Conservation (phyloP, 2,888 invertebrate genomes). For the Meandrusa payeni region DNA sequence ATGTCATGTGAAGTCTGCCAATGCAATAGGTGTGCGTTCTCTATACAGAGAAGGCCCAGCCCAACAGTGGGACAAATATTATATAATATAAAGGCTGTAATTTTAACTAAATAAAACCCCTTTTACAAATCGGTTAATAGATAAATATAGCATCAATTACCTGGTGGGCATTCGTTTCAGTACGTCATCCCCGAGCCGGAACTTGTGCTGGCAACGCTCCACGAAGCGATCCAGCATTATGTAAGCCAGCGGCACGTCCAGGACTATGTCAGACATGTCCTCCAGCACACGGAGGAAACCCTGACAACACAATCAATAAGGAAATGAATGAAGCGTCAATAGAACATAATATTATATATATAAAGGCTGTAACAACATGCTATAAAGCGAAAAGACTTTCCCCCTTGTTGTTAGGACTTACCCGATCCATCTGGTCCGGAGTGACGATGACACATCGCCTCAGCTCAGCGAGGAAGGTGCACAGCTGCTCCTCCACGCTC, state of each 20-base stretch:
- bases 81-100: no score
- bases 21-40: no score
- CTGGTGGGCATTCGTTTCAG: slow-evolving; percentile 89
- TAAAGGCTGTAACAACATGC: no score
- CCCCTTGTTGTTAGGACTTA: slow-evolving; percentile 49
- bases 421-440: slow-evolving; percentile 92
- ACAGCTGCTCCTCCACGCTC: slow-evolving; percentile 89
- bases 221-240: slow-evolving; percentile 92
- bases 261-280: slow-evolving; percentile 93
- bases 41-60: no score
- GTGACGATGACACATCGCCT: slow-evolving; percentile 88
- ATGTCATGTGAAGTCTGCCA: no score
- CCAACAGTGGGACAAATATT: no score
- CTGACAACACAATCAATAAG: slow-evolving; percentile 49
- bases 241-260: slow-evolving; percentile 96
- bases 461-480: slow-evolving; percentile 89
- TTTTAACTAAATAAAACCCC: no score
- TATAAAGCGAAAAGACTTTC: no score
- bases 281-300: slow-evolving; percentile 93
- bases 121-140: no score
- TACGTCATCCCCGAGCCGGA: slow-evolving; percentile 86
- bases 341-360: no score
- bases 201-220: slow-evolving; percentile 86
- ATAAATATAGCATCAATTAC: no score
- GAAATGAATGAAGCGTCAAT: neutral